These are phyloP conservation scores for Rousettus leschenaultii DNA, from an alignment of 2,113 vertebrate genomes.

Conservation along the genomic window DNA sequence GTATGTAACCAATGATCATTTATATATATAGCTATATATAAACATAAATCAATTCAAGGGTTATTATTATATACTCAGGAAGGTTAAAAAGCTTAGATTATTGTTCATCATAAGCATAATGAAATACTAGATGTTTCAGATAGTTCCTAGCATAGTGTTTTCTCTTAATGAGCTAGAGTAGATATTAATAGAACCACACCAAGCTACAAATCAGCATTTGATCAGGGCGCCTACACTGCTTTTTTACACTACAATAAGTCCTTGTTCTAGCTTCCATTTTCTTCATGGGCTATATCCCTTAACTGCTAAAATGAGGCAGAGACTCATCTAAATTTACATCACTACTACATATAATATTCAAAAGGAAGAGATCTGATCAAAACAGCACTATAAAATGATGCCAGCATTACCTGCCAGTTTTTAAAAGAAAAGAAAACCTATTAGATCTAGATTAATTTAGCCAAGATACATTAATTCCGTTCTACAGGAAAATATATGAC, in stretches of 20 bases:
- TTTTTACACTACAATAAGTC: background rate
- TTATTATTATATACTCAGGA: background rate
- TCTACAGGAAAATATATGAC: background rate
- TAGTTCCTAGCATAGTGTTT: background rate
- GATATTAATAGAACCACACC: background rate
- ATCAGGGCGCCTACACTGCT: background rate
- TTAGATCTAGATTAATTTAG: background rate
- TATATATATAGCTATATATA: background rate
- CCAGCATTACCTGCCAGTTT: background rate
- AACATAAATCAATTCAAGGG: background rate
- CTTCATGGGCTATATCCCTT: background rate
- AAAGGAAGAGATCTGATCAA: background rate
- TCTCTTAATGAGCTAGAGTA: background rate
- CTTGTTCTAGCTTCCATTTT: background rate
- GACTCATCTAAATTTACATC: background rate
- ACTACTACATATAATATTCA: background rate
- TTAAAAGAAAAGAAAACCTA: background rate
- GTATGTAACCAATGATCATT: background rate
- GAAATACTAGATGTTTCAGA: background rate
- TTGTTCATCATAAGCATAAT: background rate
- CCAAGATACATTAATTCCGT: background rate
- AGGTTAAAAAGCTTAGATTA: slow-evolving; percentile 4
- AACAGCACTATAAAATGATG: background rate
- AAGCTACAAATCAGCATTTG: background rate
- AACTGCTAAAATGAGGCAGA: background rate